A percentile compares a stretch with the other conserved stretches of the same genome.
These are phyloP conservation scores for Simalia tracyae DNA, from an alignment of 2,797 vertebrate species.

Conservation along the genomic window DNA sequence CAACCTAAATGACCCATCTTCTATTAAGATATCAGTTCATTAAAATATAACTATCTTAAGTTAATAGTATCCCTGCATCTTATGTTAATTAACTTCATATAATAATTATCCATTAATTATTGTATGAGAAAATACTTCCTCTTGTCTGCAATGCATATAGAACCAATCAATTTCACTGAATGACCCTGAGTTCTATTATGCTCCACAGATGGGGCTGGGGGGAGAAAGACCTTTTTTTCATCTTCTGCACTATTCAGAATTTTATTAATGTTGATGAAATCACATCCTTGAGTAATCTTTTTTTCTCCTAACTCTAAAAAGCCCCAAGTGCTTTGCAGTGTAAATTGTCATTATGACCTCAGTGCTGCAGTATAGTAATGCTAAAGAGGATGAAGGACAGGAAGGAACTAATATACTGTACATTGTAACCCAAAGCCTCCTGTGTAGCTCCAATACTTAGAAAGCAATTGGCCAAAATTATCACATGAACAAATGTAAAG, in stretches of 20 bases:
- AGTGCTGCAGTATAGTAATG: not conserved
- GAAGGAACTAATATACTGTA: not conserved
- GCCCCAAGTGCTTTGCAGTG: not conserved
- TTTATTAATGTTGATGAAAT: not conserved
- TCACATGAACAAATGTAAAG: too few relatives aligned
- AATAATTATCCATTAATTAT: constrained; percentile 9
- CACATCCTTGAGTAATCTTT: not conserved
- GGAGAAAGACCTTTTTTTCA: not conserved
- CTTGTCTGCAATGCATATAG: not conserved
- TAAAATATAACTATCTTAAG: not conserved
- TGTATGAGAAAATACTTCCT: not conserved
- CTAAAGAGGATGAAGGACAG: not conserved
- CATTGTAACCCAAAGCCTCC: not conserved
- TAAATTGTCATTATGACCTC: constrained; percentile 8
- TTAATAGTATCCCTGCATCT: not conserved
- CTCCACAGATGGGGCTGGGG: not conserved
- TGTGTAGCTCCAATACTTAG: not conserved
- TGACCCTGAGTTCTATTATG: not conserved
- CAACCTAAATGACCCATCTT: not conserved
- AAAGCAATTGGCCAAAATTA: not conserved
- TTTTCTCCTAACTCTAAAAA: not conserved
- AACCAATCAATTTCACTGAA: not conserved
- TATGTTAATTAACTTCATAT: not conserved
- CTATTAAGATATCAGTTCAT: not conserved
- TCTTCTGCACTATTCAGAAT: not conserved